Evolutionary conservation across 2,888 invertebrate species (phyloP).

Genomic region (Ephialtes manifestator): DNA sequence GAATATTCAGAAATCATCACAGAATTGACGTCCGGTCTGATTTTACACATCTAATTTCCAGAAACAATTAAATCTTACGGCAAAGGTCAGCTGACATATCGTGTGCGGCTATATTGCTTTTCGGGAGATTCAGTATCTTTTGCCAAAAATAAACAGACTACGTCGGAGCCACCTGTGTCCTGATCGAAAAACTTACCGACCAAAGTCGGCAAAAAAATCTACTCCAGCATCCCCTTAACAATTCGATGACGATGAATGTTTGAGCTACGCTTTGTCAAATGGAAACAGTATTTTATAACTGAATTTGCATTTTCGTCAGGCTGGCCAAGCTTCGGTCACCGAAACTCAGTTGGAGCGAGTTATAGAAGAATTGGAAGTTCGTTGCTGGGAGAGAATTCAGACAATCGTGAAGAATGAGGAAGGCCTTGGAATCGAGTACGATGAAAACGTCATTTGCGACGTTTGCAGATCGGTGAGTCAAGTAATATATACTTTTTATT

Average conservation of each 20-base stretch:
- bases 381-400: constrained; percentile 97
- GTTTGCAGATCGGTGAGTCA: constrained; percentile 95
- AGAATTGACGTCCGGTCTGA: too few relatives aligned
- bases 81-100: too few relatives aligned
- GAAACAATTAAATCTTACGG: too few relatives aligned
- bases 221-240: too few relatives aligned
- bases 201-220: too few relatives aligned
- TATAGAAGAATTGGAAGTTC: constrained; percentile 96
- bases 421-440: constrained; percentile 98
- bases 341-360: constrained; percentile 97
- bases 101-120: too few relatives aligned
- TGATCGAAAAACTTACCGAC: too few relatives aligned
- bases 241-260: constrained; percentile 2
- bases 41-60: too few relatives aligned
- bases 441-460: constrained; percentile 99
- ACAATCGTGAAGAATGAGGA: constrained; percentile 96
- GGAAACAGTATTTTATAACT: background rate
- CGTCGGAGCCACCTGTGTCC: too few relatives aligned
- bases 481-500: constrained; percentile 23
- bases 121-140: too few relatives aligned
- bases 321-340: constrained; percentile 91
- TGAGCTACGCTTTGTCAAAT: background rate
- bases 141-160: too few relatives aligned
- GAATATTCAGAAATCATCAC: too few relatives aligned
- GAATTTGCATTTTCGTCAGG: constrained; percentile 78